Evolutionary conservation across 1,140 invertebrate genomes (phyloP).

Genomic region (Drosophila varians): DNA sequence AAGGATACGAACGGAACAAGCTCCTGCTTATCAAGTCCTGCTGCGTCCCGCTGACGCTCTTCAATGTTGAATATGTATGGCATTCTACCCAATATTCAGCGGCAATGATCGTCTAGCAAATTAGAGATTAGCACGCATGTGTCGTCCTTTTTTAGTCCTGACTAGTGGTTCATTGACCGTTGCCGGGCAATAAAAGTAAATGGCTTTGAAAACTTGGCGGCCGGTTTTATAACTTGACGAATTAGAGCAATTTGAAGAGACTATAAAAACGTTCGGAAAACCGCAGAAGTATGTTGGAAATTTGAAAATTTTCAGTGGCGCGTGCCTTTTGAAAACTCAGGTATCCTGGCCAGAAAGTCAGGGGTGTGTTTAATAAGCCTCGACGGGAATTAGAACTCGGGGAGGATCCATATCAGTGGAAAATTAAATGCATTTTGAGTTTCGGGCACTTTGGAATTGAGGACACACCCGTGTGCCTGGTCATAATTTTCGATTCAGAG

Average conservation of each 20-base stretch:
- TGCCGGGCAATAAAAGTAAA: conserved; percentile 61
- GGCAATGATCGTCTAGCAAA: conserved; percentile 71
- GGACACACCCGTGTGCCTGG: conserved; percentile 32
- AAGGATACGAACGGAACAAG: conserved; percentile 63
- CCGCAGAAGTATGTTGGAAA: conserved; percentile 60
- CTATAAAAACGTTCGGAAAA: conserved; percentile 77
- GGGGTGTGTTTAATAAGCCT: conserved; percentile 70
- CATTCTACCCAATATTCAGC: conserved; percentile 22
- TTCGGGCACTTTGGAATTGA: neutral
- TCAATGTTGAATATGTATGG: conserved; percentile 15
- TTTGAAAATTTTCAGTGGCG: conserved; percentile 39
- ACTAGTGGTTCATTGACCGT: conserved; percentile 65
- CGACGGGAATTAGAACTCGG: conserved; percentile 61
- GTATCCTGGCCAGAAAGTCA: conserved; percentile 23
- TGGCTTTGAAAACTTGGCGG: conserved; percentile 56
- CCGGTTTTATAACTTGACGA: conserved; percentile 76
- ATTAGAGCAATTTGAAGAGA: conserved; percentile 73
- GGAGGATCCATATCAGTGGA: conserved; percentile 50
- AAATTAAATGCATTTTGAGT: conserved; percentile 50
- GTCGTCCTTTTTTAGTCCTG: conserved; percentile 55
- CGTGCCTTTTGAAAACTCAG: conserved; percentile 26
- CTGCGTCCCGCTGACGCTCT: conserved; percentile 40
- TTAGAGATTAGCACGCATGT: conserved; percentile 81
- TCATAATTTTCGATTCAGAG: conserved; percentile 13
- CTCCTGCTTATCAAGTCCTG: conserved; percentile 50